Conservation (phyloP, 2,888 invertebrate species). For the Rhingia campestris region DNA sequence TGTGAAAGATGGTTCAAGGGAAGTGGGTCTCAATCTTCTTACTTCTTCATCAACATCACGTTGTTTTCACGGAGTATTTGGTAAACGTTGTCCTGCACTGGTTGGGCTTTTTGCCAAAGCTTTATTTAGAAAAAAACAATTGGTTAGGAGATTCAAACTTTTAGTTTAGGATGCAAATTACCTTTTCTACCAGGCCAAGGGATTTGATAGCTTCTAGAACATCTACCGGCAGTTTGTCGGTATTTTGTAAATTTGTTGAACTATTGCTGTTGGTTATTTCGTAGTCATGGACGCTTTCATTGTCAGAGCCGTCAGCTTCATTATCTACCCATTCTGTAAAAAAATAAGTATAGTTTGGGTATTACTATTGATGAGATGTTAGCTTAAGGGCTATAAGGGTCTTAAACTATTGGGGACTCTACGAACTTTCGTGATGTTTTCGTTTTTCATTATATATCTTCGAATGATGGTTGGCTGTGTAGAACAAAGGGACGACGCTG, state of each 20-base stretch:
- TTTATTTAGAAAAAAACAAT: constrained; percentile 39
- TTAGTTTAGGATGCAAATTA: constrained; percentile 76
- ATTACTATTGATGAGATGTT: too few species aligned
- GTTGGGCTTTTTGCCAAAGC: constrained; percentile 79
- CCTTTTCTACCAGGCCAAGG: constrained; percentile 85
- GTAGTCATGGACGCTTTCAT: constrained; percentile 81
- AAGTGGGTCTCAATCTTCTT: constrained; percentile 46
- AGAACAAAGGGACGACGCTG: too few species aligned
- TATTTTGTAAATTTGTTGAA: constrained; percentile 77
- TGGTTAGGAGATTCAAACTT: background rate
- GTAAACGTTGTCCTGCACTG: constrained; percentile 84
- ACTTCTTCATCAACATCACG: constrained; percentile 84
- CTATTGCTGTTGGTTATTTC: constrained; percentile 77
- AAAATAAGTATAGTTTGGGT: background rate
- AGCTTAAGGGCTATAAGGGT: too few species aligned
- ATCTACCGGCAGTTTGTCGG: constrained; percentile 84
- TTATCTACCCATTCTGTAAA: constrained; percentile 81
- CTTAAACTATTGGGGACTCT: too few species aligned
- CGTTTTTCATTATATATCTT: too few species aligned
- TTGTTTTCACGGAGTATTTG: constrained; percentile 84
- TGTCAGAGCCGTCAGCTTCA: constrained; percentile 83
- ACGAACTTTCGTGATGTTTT: too few species aligned
- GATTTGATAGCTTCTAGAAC: constrained; percentile 86
- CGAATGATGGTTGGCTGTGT: too few species aligned
- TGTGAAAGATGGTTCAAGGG: background rate